Conservation (phyloP, 2,113 vertebrate species). For the Cyphomyrus discorhynchus region DNA sequence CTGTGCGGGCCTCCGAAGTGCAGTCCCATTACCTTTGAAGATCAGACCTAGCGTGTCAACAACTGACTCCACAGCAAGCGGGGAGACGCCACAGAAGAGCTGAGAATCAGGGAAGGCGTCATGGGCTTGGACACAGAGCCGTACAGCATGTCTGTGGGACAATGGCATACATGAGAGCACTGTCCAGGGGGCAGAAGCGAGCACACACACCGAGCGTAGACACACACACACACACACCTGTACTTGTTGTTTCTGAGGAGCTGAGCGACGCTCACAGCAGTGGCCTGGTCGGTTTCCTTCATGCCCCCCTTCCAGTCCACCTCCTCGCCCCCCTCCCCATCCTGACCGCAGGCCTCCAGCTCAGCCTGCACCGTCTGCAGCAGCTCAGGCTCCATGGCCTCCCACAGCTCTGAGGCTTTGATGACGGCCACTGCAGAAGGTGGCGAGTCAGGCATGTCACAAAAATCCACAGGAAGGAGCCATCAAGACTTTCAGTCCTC, state of each 20-base stretch:
- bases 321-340: conserved; percentile 39
- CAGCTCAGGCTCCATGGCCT: conserved; percentile 86
- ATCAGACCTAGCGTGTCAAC: conserved; percentile 66
- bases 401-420: conserved; percentile 80
- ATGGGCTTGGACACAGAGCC: conserved; percentile 61
- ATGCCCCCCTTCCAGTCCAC: conserved; percentile 30
- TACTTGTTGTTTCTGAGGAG: conserved; percentile 80
- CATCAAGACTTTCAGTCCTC: conserved; percentile 16
- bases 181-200: background rate
- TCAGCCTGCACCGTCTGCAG: conserved; percentile 57
- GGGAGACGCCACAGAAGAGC: conserved; percentile 59
- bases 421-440: conserved; percentile 53
- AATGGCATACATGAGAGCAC: background rate
- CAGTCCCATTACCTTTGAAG: conserved; percentile 70
- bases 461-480: background rate
- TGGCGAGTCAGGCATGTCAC: too few species aligned
- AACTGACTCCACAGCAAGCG: conserved; percentile 45
- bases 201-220: background rate
- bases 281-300: conserved; percentile 53
- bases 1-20: background rate
- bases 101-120: conserved; percentile 57
- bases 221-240: conserved; percentile 55
- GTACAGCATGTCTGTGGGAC: conserved; percentile 68
- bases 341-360: conserved; percentile 49
- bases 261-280: conserved; percentile 60